Conservation (phyloP, 92 coral and sea anemone species). For the Galaxea fascicularis region DNA sequence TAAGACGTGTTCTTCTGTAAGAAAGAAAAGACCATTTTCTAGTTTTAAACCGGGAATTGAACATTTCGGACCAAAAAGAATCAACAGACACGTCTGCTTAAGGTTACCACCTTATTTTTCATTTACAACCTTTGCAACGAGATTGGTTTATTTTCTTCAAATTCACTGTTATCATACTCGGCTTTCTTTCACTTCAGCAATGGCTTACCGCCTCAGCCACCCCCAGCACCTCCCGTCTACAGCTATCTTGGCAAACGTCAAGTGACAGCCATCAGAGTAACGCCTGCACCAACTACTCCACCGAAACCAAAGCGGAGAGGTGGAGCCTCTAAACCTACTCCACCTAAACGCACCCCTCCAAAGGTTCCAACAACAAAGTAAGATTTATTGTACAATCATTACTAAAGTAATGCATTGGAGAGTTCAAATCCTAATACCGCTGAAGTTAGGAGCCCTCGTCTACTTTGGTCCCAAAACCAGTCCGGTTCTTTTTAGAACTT, state of each 20-base stretch:
- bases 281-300: conserved; percentile 47
- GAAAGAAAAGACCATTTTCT: no score
- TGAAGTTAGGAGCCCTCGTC: no score
- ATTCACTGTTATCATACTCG: neutral
- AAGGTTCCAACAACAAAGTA: conserved; percentile 48
- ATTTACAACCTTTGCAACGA: neutral
- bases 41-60: no score
- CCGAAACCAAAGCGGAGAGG: conserved; percentile 46
- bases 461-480: no score
- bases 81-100: no score
- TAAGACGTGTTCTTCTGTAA: no score
- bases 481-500: no score
- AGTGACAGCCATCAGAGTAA: conserved; percentile 34
- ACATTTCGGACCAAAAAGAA: no score
- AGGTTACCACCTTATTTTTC: neutral
- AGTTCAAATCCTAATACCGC: neutral
- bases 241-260: conserved; percentile 52
- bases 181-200: conserved; percentile 21
- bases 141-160: neutral
- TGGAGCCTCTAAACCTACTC: conserved; percentile 48
- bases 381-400: neutral
- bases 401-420: neutral
- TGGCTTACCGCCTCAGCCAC: conserved; percentile 41
- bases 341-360: conserved; percentile 44
- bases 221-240: conserved; percentile 29